Evolutionary conservation across 2,797 vertebrate species (phyloP).

Genomic region (Allobates femoralis): DNA sequence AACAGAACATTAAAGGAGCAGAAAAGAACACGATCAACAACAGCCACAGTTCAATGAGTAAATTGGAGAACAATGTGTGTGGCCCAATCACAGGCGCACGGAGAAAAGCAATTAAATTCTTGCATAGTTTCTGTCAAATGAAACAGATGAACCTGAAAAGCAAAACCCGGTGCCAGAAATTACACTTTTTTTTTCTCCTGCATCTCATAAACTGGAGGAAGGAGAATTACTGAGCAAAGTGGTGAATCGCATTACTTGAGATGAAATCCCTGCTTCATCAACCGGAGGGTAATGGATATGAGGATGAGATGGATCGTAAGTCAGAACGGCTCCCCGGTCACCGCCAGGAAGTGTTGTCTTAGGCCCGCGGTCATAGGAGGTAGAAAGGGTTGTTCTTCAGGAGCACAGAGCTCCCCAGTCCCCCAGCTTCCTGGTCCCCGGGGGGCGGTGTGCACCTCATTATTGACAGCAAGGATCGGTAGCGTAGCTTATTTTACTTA

Average conservation of each 20-base stretch:
- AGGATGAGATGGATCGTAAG: neutral
- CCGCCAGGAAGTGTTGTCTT: too few relatives aligned
- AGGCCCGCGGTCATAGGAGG: too few relatives aligned
- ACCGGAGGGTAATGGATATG: neutral
- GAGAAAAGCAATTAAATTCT: conserved; percentile 58
- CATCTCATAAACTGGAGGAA: neutral
- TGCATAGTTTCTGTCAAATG: conserved; percentile 38
- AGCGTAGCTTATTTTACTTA: too few relatives aligned
- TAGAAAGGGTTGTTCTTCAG: too few relatives aligned
- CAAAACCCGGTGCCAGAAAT: conserved; percentile 3
- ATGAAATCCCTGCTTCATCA: neutral
- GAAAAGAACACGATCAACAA: conserved; percentile 34
- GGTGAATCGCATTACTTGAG: neutral
- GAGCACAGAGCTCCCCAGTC: too few relatives aligned
- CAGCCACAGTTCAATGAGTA: conserved; percentile 50
- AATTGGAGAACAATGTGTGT: conserved; percentile 37
- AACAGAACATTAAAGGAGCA: conserved; percentile 53
- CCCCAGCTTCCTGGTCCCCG: too few relatives aligned
- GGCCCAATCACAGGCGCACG: conserved; percentile 31
- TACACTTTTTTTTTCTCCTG: neutral
- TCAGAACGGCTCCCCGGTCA: neutral
- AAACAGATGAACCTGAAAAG: conserved; percentile 54
- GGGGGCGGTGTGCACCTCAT: too few relatives aligned
- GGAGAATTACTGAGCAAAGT: neutral
- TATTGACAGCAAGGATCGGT: too few relatives aligned